These are phyloP conservation scores for Phaonia tiefii DNA, from an alignment of 2,888 invertebrate genomes.

Conservation along the genomic window DNA sequence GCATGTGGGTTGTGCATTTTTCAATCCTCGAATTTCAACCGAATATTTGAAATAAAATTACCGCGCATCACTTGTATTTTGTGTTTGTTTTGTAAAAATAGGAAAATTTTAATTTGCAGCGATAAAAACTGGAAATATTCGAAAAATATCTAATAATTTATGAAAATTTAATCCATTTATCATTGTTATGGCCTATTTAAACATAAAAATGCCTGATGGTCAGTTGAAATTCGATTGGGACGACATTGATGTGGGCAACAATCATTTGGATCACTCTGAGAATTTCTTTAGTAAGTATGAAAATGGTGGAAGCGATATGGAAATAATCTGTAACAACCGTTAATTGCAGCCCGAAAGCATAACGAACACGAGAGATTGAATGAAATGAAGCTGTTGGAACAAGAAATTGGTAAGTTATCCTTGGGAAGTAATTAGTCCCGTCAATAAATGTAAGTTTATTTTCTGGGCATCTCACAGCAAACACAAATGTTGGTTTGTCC, in stretches of 20 bases:
- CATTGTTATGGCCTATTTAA: conserved; percentile 59
- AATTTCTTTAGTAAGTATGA: conserved; percentile 74
- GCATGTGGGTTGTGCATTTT: no score
- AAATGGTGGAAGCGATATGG: neutral
- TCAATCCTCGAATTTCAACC: neutral
- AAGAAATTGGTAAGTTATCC: conserved; percentile 67
- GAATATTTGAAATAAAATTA: neutral
- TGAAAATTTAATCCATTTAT: no score
- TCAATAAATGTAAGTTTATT: no score
- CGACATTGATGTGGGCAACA: conserved; percentile 75
- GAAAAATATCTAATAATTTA: neutral
- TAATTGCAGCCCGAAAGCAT: conserved; percentile 68
- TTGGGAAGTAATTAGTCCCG: neutral
- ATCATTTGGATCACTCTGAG: conserved; percentile 74
- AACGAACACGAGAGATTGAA: conserved; percentile 69
- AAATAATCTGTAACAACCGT: conserved; percentile 26
- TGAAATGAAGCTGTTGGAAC: conserved; percentile 63
- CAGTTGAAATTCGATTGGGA: conserved; percentile 74
- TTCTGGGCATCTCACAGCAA: conserved; percentile 23
- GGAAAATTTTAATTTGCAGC: neutral
- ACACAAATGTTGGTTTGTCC: conserved; percentile 25
- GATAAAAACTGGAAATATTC: neutral
- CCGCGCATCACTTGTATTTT: conserved; percentile 30
- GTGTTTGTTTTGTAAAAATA: neutral
- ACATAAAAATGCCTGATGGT: conserved; percentile 41